A percentile compares a stretch with the other conserved stretches of the same genome.
Evolutionary conservation across 2,113 vertebrate genomes (phyloP).

Genomic region (Pluvialis apricaria): DNA sequence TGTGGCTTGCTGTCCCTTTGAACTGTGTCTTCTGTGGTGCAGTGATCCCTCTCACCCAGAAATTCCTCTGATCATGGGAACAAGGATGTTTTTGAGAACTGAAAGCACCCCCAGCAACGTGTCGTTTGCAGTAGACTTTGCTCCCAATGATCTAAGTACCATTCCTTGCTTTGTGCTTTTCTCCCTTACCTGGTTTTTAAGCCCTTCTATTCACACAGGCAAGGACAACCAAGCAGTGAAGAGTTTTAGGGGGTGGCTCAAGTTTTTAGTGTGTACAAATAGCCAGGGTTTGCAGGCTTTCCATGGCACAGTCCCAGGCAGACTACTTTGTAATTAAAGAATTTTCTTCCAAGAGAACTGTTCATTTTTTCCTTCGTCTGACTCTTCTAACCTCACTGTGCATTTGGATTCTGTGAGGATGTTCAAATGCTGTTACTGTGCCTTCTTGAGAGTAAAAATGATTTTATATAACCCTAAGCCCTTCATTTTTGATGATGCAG

Average conservation of each 20-base stretch:
- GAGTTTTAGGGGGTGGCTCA: background rate
- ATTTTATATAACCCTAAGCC: constrained; percentile 52
- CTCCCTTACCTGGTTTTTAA: background rate
- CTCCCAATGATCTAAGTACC: constrained; percentile 6
- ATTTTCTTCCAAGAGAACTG: constrained; percentile 42
- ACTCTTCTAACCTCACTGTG: constrained; percentile 2
- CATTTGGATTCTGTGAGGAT: constrained; percentile 41
- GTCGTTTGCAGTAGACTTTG: background rate
- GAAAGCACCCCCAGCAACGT: background rate
- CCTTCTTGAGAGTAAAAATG: constrained; percentile 13
- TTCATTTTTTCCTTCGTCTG: constrained; percentile 41
- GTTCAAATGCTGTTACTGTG: background rate
- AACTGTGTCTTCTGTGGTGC: constrained; percentile 52
- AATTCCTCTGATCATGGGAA: constrained; percentile 67
- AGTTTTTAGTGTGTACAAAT: background rate
- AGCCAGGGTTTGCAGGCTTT: constrained; percentile 32
- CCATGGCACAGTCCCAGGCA: constrained; percentile 2
- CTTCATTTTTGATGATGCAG: constrained; percentile 47
- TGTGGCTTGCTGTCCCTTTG: constrained; percentile 59
- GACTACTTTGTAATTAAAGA: constrained; percentile 56
- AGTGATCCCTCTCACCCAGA: constrained; percentile 44
- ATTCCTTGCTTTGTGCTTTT: background rate
- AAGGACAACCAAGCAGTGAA: background rate
- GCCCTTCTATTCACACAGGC: background rate
- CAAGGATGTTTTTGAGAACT: constrained; percentile 30